Evolutionary conservation across 92 coral and sea anemone genomes (phyloP), one percentile per base, ranked within the genome.

Genomic region (Scolanthus callimorphus): DNA sequence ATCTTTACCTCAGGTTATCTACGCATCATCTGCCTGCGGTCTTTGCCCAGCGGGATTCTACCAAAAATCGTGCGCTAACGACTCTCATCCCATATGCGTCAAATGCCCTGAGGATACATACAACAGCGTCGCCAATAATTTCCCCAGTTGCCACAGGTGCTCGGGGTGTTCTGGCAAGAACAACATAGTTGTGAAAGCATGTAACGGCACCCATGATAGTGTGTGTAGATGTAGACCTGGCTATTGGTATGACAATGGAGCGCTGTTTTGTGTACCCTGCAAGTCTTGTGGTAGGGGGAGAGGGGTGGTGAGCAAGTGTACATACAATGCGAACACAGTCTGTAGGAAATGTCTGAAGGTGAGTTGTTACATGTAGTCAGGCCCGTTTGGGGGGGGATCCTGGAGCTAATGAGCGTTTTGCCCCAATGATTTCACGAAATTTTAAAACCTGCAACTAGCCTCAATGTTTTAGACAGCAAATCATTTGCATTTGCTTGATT

Each of bases 271-370:
- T 22, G n/a, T 57, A 0, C 82, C 41, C 0, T 87, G 96, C 17
- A 29, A 37, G 0, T 4, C 25, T 2, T 87, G 96, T 31, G 63
- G 55, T 3, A 25, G 22, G 34, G 90, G 96, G 0, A 27, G 22
- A 11, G 96, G 90, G 15, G 80, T 80, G 1, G 55, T 39, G 3
- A 34, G n/a, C 11, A 68, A 63, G 20, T 85, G 92, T 24, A 58
- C 78, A 0, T 26, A 26, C 0, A 63, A 26, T 0, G 41, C 74
- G 13, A 57, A 86, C 49, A 86, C 95, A 39, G 57, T 47, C 8
- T 86, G 95, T 67, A 34, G 11, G 17, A 17, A 9, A 0, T 86
- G 95, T 49, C 61, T 20, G 1, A 38, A 57, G 82, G 95, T 86
- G 51, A 25, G 89, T 34, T 34, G 41, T 34, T 34, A 30, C 30